Base-by-base conservation (phyloP, 2,888 invertebrate genomes). In the Temnothorax unifasciatus region DNA sequence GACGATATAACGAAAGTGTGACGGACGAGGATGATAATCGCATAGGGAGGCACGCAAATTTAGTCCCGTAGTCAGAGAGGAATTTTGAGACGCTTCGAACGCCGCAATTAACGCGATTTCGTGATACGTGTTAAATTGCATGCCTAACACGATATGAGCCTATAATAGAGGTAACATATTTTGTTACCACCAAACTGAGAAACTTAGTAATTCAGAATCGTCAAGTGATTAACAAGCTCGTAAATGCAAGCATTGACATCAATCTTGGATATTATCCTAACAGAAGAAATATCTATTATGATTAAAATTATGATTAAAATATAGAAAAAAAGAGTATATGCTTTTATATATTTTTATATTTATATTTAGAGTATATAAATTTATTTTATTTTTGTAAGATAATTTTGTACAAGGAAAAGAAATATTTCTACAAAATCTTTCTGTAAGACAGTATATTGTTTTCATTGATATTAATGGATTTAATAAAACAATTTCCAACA, bases 11-110 rank as follows among this genome's bases (percentile, higher is more conserved):
- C 59, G 74, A 84, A 84, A 84, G 82, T 82, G 71, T 54, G 82
- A 84, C 74, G 68, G 29, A 84, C 82, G 84, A 68, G 68, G 66
- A 84, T 69, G 74, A 82, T 84, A 84, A 84, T 84, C 59, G 64
- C 59, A 13, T 13, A n/a, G 74, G 50, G 38, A 77, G 34, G 73
- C 25, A 82, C 29, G 66, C 57, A 54, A 84, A 82, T 84, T 84
- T 82, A 84, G 54, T 74, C 66, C 64, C 71, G n/a, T 52, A 54
- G 77, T 68, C 52, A 52, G 59, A n/a, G 66, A 59, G 50, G 66
- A 66, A 69, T 75, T 63, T 75, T 61, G 50, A 44, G 44, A 41
- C 44, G 44, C 57, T 44, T 68, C 69, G 69, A 79, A 68, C 69
- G 57, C 57, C 77, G 15, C 69, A 79, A 79, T 79, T 79, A 79